Evolutionary conservation across 2,797 vertebrate genomes (phyloP), one percentile per base, ranked within the genome.

Genomic region (Tokudaia tokunoshimensis): DNA sequence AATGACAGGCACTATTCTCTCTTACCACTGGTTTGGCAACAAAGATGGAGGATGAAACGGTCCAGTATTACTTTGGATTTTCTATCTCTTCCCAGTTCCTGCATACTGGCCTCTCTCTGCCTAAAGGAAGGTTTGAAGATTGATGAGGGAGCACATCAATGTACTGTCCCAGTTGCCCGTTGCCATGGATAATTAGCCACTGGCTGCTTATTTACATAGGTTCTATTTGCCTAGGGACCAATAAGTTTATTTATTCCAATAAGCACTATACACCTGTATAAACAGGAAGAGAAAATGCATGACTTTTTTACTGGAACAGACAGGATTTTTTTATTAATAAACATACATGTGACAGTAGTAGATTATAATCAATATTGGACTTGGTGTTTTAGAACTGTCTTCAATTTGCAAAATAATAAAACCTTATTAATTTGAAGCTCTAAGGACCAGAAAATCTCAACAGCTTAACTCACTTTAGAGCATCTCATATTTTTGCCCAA

Each of bases 101-200:
- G 65, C 85, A 76, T 50, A 41, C 75, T 78, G 67, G 8, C 31
- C 72, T 94, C 91, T 57, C 52, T 70, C 6, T 83, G 74, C 14
- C 80, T 95, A 57, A 94, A 84, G 87, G 52, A 85, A 47, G 41
- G n/a, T 76, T 74, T 94, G 91, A 72, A 88, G 61, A 75, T 6
- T 59, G 44, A 86, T 2, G 11, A 75, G 20, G 37, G 50, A 94
- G 34, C 52, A 57, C 89, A 72, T 95, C 92, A 24, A n/a, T 88
- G 95, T 95, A 67, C 22, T 12, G 2, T 86, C 79, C 94, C 74
- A 85, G 74, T 83, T 88, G 92, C 90, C 82, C 2, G 9, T 67
- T 94, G 96, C 84, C 93, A 94, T 94, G 96, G 95, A 94, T 96
- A 97, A 97, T 96, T 97, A 98, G 95, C 95, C 89, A 93, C 1